Base-by-base conservation (phyloP, 2,888 invertebrate species). In the Nemoura dubitans region DNA sequence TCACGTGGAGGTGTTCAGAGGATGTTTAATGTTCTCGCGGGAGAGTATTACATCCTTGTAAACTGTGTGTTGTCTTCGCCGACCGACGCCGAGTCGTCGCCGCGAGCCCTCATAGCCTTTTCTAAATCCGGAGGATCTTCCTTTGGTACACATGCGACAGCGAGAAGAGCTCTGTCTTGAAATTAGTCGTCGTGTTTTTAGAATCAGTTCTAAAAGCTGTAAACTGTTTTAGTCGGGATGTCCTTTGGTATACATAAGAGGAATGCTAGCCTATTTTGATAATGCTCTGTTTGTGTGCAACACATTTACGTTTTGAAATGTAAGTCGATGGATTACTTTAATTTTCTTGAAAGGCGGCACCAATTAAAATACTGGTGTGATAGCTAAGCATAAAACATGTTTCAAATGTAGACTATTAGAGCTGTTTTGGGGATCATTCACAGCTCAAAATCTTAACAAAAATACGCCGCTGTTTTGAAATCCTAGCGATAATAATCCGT, bases 1-100 rank as follows among this genome's bases (percentile, higher is more conserved):
- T 78, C 78, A 78, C 28, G 78, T 26, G 78, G 59, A 59, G 59
- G 59, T 59, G 59, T 59, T 59, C 59, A 59, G 59, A 59, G 59
- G 59, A 59, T 59, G 59, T 59, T 59, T 59, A 59, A 59, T 59
- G 59, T 59, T 59, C 59, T 59, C 59, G 1, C 21, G 21, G 14
- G 21, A 59, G 59, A 10, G 59, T 21, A 10, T 59, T 16, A 21
- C 59, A 59, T 59, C 59, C 59, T 59, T 59, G 59, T 59, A 59
- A 59, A 59, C 14, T 59, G 21, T 59, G 59, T 21, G 59, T 59
- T 59, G 59, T 59, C 59, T 59, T 59, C 59, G 59, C 59, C 21
- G 59, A 59, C 59, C 21, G 59, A 59, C 59, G 59, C 59, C 59
- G 59, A 10, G 16, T 3, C 59, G 59, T 21, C 59, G 59, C 21